Evolutionary conservation across 2,113 vertebrate genomes (phyloP).

Genomic region (Leptobrachium ailaonicum): DNA sequence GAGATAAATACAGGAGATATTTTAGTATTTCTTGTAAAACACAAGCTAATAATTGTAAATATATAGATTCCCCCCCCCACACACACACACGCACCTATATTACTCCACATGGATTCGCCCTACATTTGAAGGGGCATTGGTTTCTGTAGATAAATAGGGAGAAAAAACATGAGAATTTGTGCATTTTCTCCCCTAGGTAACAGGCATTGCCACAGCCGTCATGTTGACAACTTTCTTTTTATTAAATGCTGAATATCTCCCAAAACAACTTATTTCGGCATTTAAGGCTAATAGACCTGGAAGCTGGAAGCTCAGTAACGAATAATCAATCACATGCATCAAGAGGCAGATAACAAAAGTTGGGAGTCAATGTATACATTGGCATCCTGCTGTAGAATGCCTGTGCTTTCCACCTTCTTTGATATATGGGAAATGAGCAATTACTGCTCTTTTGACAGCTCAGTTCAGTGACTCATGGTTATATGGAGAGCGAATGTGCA

Average conservation of each 20-base stretch:
- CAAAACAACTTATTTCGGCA: constrained; percentile 20
- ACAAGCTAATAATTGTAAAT: too few relatives aligned
- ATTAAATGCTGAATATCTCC: constrained; percentile 20
- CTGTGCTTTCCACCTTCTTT: too few relatives aligned
- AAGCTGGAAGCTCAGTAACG: constrained; percentile 29
- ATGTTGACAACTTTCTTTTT: constrained; percentile 9
- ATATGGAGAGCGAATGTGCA: too few relatives aligned
- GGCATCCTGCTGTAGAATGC: too few relatives aligned
- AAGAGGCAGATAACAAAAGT: neutral
- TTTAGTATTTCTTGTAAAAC: too few relatives aligned
- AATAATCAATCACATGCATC: constrained; percentile 25
- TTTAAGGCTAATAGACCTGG: constrained; percentile 14
- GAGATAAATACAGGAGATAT: too few relatives aligned
- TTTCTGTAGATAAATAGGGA: constrained; percentile 4
- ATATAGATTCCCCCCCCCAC: too few relatives aligned
- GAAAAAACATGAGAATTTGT: constrained; percentile 23
- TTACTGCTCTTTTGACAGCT: too few relatives aligned
- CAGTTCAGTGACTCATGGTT: too few relatives aligned
- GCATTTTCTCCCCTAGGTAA: constrained; percentile 4
- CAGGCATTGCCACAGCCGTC: constrained; percentile 20
- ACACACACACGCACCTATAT: neutral
- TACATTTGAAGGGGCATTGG: constrained; percentile 15
- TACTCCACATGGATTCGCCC: constrained; percentile 20
- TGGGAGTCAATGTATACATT: neutral
- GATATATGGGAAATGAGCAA: too few relatives aligned